Conservation (phyloP, 2,888 invertebrate genomes). For the Plebejus anna region DNA sequence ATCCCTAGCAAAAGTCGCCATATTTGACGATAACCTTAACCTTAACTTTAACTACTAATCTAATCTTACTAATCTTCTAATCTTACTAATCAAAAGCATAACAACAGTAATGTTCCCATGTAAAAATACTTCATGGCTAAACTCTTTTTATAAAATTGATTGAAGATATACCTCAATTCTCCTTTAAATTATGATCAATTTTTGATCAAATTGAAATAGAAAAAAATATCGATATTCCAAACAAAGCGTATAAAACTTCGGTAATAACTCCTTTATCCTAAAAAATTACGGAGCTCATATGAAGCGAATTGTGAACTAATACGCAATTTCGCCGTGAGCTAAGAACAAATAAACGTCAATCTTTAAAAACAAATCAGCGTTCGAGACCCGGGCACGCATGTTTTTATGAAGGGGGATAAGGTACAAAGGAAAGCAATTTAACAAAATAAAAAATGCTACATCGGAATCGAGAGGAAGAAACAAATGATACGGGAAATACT, state of each 20-base stretch:
- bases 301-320: constrained; percentile 33
- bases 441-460: constrained; percentile 73
- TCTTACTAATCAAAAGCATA: too few relatives aligned
- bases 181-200: too few relatives aligned
- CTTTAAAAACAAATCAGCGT: constrained; percentile 75
- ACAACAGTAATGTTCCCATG: too few relatives aligned
- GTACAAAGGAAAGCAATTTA: constrained; percentile 77
- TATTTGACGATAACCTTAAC: too few relatives aligned
- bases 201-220: too few relatives aligned
- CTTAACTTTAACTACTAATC: too few relatives aligned
- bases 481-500: constrained; percentile 77
- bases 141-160: too few relatives aligned
- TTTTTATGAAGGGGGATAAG: constrained; percentile 60
- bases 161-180: too few relatives aligned
- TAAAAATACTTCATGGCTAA: too few relatives aligned
- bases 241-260: constrained; percentile 1
- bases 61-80: too few relatives aligned
- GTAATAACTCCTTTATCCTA: not conserved
- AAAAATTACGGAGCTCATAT: constrained; percentile 21
- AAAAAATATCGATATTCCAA: not conserved
- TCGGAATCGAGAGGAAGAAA: constrained; percentile 61
- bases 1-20: too few relatives aligned
- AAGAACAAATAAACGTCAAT: constrained; percentile 71
- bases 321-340: constrained; percentile 66
- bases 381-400: constrained; percentile 58